Conservation (phyloP, 2,888 invertebrate species). For the Omphaloscelis lunosa region DNA sequence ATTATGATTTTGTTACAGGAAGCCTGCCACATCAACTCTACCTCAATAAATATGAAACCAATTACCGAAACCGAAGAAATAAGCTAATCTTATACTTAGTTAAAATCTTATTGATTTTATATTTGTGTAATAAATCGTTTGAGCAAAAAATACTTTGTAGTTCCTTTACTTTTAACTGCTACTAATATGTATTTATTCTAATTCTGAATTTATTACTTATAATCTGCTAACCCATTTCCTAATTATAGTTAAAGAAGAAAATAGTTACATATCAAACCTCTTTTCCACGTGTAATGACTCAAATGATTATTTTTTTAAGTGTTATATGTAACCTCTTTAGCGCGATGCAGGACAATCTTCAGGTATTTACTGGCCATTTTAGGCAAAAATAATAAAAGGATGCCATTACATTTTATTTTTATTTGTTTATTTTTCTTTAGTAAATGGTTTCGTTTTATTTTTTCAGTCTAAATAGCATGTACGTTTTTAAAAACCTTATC, state of each 20-base stretch:
- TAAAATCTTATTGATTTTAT: constrained; percentile 24
- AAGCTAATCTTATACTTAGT: constrained; percentile 70
- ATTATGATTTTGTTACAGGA: constrained; percentile 73
- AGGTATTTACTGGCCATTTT: constrained; percentile 6
- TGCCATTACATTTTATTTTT: constrained; percentile 24
- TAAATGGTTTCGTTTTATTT: constrained; percentile 17
- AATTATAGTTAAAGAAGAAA: neutral
- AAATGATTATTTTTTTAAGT: neutral
- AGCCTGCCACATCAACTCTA: constrained; percentile 73
- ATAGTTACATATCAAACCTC: neutral
- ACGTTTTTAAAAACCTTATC: constrained; percentile 6
- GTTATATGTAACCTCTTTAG: constrained; percentile 4
- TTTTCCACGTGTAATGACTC: neutral
- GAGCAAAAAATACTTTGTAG: neutral
- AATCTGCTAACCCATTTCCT: neutral
- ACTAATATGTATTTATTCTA: neutral
- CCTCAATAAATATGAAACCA: constrained; percentile 83
- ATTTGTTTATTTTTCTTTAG: neutral
- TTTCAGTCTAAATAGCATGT: neutral
- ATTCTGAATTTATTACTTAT: neutral
- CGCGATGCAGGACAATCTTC: neutral
- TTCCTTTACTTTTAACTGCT: neutral
- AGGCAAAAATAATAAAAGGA: neutral
- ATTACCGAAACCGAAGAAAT: constrained; percentile 80
- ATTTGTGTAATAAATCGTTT: constrained; percentile 57